Evolutionary conservation across 2,113 vertebrate genomes (phyloP).

Genomic region (Emydura subglobosa): DNA sequence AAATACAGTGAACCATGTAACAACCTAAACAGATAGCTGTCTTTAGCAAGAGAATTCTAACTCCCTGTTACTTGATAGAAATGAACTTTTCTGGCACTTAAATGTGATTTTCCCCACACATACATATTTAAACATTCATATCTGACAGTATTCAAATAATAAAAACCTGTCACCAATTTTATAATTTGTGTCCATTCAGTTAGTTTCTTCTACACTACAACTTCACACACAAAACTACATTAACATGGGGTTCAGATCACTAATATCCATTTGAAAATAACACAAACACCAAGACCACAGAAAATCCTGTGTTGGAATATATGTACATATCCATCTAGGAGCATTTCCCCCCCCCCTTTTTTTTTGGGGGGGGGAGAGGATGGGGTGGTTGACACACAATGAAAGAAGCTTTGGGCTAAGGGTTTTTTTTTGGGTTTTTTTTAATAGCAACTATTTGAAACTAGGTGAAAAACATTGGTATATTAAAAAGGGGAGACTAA

Average conservation of each 20-base stretch:
- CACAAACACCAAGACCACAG: background rate
- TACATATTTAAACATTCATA: rapidly evolving
- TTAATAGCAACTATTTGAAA: background rate
- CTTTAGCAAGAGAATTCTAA: background rate
- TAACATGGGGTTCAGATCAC: background rate
- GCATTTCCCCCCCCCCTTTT: too few relatives aligned
- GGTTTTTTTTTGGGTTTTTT: too few relatives aligned
- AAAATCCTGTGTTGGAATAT: background rate
- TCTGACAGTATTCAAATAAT: background rate
- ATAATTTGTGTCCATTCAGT: rapidly evolving
- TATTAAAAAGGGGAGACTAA: background rate
- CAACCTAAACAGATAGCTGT: background rate
- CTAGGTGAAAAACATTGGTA: background rate
- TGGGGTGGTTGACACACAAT: rapidly evolving
- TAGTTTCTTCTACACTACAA: rapidly evolving
- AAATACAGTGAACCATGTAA: background rate
- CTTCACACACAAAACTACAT: rapidly evolving
- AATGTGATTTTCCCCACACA: rapidly evolving
- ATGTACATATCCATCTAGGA: background rate
- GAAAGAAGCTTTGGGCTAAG: background rate
- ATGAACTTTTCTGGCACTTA: rapidly evolving
- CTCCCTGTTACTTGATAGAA: background rate
- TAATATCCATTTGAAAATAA: background rate
- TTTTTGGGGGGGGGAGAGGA: background rate
- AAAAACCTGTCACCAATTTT: rapidly evolving